Base-by-base conservation (phyloP, 2,888 invertebrate genomes). In the Trachelus troglodyta region DNA sequence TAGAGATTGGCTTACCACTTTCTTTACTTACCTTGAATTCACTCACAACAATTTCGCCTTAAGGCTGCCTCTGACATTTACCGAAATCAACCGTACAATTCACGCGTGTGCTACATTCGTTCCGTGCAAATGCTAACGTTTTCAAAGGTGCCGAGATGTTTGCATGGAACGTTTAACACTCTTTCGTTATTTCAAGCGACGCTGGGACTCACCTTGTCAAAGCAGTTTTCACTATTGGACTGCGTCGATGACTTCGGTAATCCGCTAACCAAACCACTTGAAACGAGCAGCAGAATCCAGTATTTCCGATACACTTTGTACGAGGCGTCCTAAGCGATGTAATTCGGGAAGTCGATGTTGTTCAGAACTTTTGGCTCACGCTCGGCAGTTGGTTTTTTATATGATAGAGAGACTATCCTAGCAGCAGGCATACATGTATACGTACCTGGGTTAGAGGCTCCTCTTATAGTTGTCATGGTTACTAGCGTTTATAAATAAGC, bases 401-500 rank as follows among this genome's bases (percentile, higher is more conserved):
- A 56, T 2, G 23, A 56, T 9, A 56, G 40, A 56, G 40, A 56
- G 40, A 9, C 40, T 56, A 23, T 23, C 40, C 40, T 56, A 56
- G 23, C 40, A 56, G 40, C 40, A 56, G 6, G 40, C 6, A 9
- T 56, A 6, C 40, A 56, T 6, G 9, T 23, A 56, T 2, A 9
- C 23, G 23, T 56, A 23, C 9, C 40, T 56, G 40, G 40, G 40
- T 56, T 23, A 9, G 23, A 2, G 40, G 6, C 23, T 56, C 23
- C 40, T 71, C 69, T 30, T n/a, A 73, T 56, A 56, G 73, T 71
- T 69, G 69, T 6, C 75, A 73, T 71, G 73, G 73, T 78, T 78
- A 79, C 74, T 73, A 69, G 31, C 4, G 84, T 68, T 81, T 77
- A 79, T 84, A 84, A 84, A 84, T 84, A 84, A 83, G 76, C 30